Evolutionary conservation across 2,888 invertebrate species (phyloP).

Genomic region (Alviniconcha strummeri): DNA sequence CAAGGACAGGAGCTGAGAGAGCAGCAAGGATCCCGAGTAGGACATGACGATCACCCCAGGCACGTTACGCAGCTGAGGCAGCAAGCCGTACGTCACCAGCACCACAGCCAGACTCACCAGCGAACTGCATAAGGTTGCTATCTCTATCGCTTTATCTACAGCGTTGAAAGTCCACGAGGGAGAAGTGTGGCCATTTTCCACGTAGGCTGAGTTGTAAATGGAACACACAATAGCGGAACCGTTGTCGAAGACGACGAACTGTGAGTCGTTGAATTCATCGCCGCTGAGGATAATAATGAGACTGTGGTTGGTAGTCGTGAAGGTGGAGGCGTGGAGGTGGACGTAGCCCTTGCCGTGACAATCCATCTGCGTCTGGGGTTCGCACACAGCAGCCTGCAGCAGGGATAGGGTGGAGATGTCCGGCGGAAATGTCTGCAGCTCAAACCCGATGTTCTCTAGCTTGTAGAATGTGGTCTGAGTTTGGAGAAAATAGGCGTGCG

Average conservation of each 20-base stretch:
- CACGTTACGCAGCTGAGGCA: constrained; percentile 34
- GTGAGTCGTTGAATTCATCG: background rate
- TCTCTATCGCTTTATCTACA: constrained; percentile 7
- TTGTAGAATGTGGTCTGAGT: background rate
- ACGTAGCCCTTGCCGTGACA: background rate
- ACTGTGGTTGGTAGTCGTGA: background rate
- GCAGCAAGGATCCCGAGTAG: constrained; percentile 30
- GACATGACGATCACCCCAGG: constrained; percentile 42
- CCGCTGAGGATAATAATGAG: background rate
- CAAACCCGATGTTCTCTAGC: constrained; percentile 7
- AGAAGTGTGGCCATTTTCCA: no score
- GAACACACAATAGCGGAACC: constrained; percentile 1
- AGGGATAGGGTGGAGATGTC: background rate
- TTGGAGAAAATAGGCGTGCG: background rate
- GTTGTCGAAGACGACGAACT: background rate
- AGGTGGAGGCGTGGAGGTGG: background rate
- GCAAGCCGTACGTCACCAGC: constrained; percentile 27
- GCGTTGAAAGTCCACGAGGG: background rate
- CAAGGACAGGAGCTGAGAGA: constrained; percentile 35
- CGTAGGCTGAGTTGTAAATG: background rate
- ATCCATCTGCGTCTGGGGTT: background rate
- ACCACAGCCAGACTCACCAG: constrained; percentile 22
- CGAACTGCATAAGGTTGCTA: constrained; percentile 18
- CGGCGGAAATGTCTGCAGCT: background rate
- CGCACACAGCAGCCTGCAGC: background rate